Base-by-base conservation (phyloP, 2,888 invertebrate genomes). In the Osmoderma eremita region DNA sequence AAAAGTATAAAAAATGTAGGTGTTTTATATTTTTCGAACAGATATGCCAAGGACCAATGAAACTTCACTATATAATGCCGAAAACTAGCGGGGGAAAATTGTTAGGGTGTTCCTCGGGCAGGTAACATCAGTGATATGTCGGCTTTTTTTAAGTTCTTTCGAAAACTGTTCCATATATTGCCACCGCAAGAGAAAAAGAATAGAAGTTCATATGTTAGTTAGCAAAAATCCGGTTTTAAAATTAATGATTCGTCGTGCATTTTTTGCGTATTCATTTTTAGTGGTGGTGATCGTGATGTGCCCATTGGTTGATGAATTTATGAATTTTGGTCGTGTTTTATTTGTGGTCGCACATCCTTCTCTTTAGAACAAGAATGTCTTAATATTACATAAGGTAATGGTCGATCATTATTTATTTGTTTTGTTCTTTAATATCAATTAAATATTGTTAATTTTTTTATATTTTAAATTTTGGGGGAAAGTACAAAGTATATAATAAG, bases 31-130 rank as follows among this genome's bases (percentile, higher is more conserved):
- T 74, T 54, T 77, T 74, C 63, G 70, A 73, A 68, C 75, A 73
- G 74, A 75, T 72, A 73, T 24, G 20, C 51, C 62, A 42, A 38
- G 74, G 72, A 73, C 81, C 82, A 82, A 81, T 82, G 70, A 78
- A 76, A 78, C 15, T 17, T 30, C 75, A 71, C 70, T 70, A 75
- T 73, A 71, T 76, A 77, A 78, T 78, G 75, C 75, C 74, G 74
- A 65, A 69, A 74, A 30, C 72, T 72, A 78, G 78, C 75, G 75
- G 78, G 79, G 78, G 74, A 71, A 68, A 65, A 69, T 65, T 67
- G 67, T 68, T 63, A 70, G 69, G 72, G 67, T 67, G 67, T 71
- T 65, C 69, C 67, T 65, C 22, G 61, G 24, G 12, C 73, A 74
- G 73, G 74, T 72, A 72, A 72, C 68, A 72, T 74, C 72, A 73